A percentile compares a stretch with the other conserved stretches of the same genome.
phyloP scores from a whole-genome alignment of 2,113 vertebrate species.

The Macheiramphus alcinus region DNA sequence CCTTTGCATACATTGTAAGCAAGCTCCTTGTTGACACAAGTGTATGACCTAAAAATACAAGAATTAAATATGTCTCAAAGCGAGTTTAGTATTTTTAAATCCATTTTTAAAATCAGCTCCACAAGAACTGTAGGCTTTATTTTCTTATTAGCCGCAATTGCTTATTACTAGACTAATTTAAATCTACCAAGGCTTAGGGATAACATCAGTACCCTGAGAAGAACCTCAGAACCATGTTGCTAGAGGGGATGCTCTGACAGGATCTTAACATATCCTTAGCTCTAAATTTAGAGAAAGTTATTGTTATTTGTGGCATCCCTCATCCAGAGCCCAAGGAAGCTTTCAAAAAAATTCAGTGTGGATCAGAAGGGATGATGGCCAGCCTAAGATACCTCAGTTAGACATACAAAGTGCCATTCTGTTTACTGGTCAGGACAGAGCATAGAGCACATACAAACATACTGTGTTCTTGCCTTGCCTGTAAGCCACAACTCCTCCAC shows the following conservation, averaged over 20 bases:
- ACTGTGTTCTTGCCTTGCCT: background rate
- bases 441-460: background rate
- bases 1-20: background rate
- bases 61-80: background rate
- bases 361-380: background rate
- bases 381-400: background rate
- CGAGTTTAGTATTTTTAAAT: rapidly evolving
- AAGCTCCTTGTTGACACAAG: background rate
- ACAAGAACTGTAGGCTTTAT: background rate
- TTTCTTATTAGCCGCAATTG: background rate
- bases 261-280: background rate
- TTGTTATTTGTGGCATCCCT: background rate
- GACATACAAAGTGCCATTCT: background rate
- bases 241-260: background rate
- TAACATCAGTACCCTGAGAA: background rate
- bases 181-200: background rate
- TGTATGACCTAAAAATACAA: background rate
- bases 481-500: background rate
- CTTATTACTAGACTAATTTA: background rate
- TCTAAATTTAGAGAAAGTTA: background rate
- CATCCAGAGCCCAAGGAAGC: background rate
- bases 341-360: background rate
- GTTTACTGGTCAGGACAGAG: background rate
- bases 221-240: background rate
- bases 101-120: background rate